phyloP scores from a whole-genome alignment of 2,113 vertebrate genomes.

The Tympanuchus pallidicinctus region DNA sequence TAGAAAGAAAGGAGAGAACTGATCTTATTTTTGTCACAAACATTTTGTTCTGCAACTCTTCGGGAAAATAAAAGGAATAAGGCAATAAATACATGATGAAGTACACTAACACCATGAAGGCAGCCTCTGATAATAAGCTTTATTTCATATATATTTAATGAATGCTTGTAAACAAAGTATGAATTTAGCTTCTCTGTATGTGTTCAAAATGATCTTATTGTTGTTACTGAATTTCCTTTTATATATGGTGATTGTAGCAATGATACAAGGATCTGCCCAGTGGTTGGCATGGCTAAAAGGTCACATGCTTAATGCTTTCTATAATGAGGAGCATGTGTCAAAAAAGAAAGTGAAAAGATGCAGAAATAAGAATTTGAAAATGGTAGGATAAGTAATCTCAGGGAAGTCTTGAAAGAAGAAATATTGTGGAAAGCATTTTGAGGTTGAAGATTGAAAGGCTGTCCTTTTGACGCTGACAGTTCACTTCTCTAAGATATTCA shows the following conservation, averaged over 20 bases:
- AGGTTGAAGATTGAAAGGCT: not conserved
- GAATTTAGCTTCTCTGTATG: not conserved
- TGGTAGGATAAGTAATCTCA: not conserved
- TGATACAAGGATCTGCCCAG: not conserved
- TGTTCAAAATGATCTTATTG: not conserved
- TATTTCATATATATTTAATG: not conserved
- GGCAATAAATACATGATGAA: not conserved
- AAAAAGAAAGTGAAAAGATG: not conserved
- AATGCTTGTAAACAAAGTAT: not conserved
- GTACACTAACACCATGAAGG: not conserved
- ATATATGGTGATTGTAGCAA: not conserved
- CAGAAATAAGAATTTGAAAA: not conserved
- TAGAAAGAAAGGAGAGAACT: not conserved
- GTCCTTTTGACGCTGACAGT: not conserved
- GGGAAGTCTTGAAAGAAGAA: not conserved
- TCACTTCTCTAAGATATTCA: not conserved
- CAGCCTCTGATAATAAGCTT: not conserved
- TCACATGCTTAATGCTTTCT: not conserved
- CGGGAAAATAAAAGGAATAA: not conserved
- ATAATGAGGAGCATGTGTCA: not conserved
- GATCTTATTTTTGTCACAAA: not conserved
- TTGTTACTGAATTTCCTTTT: not conserved
- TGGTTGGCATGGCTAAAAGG: not conserved
- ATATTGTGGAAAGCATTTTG: not conserved
- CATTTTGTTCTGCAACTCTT: not conserved